A percentile compares a stretch with the other conserved stretches of the same genome.
Conservation (phyloP, 2,113 vertebrate genomes). For the Nibea coibor region DNA sequence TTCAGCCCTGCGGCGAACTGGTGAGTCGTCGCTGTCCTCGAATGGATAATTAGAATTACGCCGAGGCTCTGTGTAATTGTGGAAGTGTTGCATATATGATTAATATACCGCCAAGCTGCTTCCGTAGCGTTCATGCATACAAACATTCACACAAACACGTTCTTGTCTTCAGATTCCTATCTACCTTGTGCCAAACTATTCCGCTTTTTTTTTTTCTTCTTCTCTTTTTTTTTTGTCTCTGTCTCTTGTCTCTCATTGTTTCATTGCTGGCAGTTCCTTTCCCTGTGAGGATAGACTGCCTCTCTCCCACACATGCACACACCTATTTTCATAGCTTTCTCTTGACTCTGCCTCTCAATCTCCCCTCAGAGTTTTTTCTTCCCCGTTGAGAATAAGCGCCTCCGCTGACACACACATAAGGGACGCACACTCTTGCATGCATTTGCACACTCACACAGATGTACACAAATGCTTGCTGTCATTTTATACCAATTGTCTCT, state of each 20-base stretch:
- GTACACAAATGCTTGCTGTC: conserved; percentile 10
- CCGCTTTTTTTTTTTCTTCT: background rate
- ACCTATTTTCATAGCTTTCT: conserved; percentile 2
- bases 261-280: background rate
- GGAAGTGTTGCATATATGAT: conserved; percentile 57
- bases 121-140: background rate
- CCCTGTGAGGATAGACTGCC: background rate
- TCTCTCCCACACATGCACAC: background rate
- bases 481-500: conserved; percentile 14
- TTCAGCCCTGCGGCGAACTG: conserved; percentile 45
- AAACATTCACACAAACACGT: conserved; percentile 22
- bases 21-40: conserved; percentile 37
- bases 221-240: background rate
- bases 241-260: background rate
- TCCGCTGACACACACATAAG: conserved; percentile 8
- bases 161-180: background rate
- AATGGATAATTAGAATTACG: conserved; percentile 66
- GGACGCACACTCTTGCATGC: background rate
- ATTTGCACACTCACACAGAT: background rate
- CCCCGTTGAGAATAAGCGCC: conserved; percentile 22
- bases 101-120: conserved; percentile 28
- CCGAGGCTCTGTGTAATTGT: conserved; percentile 22
- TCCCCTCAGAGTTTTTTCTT: conserved; percentile 13
- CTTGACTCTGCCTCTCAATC: conserved; percentile 4
- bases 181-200: background rate